Percentiles rank a stretch among this genome's conserved stretches.
Conservation (phyloP, 1,140 invertebrate species). For the Leptonema lineaticorne region DNA sequence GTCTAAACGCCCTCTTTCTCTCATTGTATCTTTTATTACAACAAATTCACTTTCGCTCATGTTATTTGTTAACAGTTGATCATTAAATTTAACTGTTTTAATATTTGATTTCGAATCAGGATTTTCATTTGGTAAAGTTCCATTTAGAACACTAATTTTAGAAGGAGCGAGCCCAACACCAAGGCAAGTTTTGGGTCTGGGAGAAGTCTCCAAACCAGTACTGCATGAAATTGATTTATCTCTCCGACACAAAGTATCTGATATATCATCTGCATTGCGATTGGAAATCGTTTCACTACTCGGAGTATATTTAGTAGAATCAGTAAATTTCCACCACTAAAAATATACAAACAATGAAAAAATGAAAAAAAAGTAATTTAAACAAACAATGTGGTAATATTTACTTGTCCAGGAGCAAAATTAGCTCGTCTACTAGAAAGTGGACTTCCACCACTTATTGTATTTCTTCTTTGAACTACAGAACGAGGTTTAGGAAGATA, state of each 20-base stretch:
- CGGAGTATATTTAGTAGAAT: slow-evolving; percentile 49
- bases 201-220: slow-evolving; percentile 65
- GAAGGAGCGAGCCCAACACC: slow-evolving; percentile 48
- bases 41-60: slow-evolving; percentile 1
- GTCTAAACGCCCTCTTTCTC: slow-evolving; percentile 62
- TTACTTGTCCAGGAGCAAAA: slow-evolving; percentile 66
- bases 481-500: slow-evolving; percentile 76
- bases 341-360: slow-evolving; percentile 39
- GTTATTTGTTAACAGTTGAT: slow-evolving; percentile 41
- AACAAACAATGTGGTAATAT: slow-evolving; percentile 15
- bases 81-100: slow-evolving; percentile 39
- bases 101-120: slow-evolving; percentile 2
- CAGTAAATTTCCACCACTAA: slow-evolving; percentile 68
- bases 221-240: slow-evolving; percentile 65
- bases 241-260: slow-evolving; percentile 46
- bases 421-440: slow-evolving; percentile 65
- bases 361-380: slow-evolving; percentile 4
- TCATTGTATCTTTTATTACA: slow-evolving; percentile 23
- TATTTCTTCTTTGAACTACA: slow-evolving; percentile 74
- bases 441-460: slow-evolving; percentile 82
- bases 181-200: slow-evolving; percentile 67
- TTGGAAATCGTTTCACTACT: slow-evolving; percentile 45
- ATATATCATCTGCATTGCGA: slow-evolving; percentile 43
- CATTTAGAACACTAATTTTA: slow-evolving; percentile 29
- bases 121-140: slow-evolving; percentile 23